Conservation (phyloP, 2,888 invertebrate species). For the Lamellibrachia columna region DNA sequence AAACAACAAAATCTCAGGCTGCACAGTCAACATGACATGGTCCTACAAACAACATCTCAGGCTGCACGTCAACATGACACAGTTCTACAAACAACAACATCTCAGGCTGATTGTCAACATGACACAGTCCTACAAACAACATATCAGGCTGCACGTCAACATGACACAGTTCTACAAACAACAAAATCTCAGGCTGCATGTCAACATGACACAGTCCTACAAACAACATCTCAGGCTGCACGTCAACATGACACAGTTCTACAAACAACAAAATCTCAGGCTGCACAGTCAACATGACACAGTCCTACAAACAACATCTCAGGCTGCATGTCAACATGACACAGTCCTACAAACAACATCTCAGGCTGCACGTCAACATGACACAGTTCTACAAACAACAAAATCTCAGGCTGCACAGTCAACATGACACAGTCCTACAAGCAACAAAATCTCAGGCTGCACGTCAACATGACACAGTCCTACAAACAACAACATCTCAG, state of each 20-base stretch:
- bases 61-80: neutral
- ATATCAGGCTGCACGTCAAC: neutral
- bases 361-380: neutral
- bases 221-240: neutral
- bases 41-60: neutral
- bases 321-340: neutral
- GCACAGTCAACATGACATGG: neutral
- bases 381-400: neutral
- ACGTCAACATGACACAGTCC: neutral
- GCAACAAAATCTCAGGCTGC: neutral
- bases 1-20: neutral
- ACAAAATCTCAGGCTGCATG: neutral
- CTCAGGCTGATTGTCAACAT: neutral
- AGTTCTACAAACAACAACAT: neutral
- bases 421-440: neutral
- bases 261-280: neutral
- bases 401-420: neutral
- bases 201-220: neutral
- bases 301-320: neutral
- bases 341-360: neutral
- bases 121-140: neutral
- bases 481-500: neutral
- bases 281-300: neutral
- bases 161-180: neutral
- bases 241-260: neutral